These are phyloP conservation scores for Ia io DNA, from an alignment of 2,113 vertebrate species.

Conservation along the genomic window DNA sequence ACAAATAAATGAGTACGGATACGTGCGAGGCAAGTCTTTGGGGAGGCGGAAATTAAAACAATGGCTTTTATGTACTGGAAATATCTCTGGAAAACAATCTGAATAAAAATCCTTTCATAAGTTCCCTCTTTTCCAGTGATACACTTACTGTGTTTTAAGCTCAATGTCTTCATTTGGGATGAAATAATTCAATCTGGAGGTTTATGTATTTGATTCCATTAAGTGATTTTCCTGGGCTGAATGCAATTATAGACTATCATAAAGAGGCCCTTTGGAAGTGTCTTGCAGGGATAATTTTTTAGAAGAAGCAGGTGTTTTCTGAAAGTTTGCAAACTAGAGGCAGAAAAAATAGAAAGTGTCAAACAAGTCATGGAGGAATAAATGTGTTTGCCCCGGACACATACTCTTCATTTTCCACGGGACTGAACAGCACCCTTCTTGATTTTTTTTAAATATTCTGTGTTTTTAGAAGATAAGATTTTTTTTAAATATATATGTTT, in stretches of 20 bases:
- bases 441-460: not conserved
- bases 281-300: not conserved
- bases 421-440: fast-evolving
- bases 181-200: not conserved
- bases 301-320: not conserved
- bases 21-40: not conserved
- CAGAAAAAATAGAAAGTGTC: not conserved
- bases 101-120: not conserved
- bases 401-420: not conserved
- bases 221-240: not conserved
- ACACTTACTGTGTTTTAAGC: not conserved
- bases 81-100: not conserved
- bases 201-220: not conserved
- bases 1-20: not conserved
- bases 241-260: not conserved
- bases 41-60: not conserved
- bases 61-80: not conserved
- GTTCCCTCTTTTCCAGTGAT: not conserved
- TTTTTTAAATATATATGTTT: too few relatives aligned
- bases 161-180: not conserved
- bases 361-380: not conserved
- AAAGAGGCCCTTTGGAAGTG: not conserved
- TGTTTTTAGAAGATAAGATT: too few relatives aligned
- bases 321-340: not conserved
- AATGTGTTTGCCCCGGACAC: not conserved